Evolutionary conservation across 2,113 vertebrate genomes (phyloP).

Genomic region (Phaetusa simplex): DNA sequence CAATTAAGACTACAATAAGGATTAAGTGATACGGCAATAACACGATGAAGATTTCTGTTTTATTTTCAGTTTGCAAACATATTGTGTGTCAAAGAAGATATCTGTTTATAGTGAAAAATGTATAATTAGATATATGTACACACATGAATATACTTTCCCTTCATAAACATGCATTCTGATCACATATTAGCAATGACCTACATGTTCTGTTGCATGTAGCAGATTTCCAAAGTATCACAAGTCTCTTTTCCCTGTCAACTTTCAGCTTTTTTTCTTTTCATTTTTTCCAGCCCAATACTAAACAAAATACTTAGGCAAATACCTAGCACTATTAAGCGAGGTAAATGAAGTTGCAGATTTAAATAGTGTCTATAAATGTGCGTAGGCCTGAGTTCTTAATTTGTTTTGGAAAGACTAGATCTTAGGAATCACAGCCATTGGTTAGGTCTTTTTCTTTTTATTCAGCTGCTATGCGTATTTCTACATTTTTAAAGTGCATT

Average conservation of each 20-base stretch:
- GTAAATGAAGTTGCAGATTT: neutral
- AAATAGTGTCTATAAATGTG: neutral
- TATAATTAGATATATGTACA: neutral
- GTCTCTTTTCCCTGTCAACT: neutral
- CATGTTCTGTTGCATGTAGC: neutral
- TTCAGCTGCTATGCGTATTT: accelerated
- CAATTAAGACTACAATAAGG: neutral
- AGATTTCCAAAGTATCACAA: neutral
- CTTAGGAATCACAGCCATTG: neutral
- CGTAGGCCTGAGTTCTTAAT: accelerated
- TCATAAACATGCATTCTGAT: neutral
- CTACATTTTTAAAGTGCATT: neutral
- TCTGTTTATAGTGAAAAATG: neutral
- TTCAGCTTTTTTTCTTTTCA: neutral
- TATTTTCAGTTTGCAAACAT: neutral
- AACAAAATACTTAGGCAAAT: neutral
- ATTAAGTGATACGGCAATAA: neutral
- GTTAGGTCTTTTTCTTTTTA: neutral
- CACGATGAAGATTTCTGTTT: neutral
- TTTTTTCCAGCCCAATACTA: neutral
- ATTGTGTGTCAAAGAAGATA: neutral
- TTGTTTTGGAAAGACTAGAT: neutral
- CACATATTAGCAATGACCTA: neutral
- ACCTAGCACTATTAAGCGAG: neutral
- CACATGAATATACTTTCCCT: neutral